These are phyloP conservation scores for Chymomyza caudatula DNA, from an alignment of 2,888 invertebrate genomes.

Conservation along the genomic window DNA sequence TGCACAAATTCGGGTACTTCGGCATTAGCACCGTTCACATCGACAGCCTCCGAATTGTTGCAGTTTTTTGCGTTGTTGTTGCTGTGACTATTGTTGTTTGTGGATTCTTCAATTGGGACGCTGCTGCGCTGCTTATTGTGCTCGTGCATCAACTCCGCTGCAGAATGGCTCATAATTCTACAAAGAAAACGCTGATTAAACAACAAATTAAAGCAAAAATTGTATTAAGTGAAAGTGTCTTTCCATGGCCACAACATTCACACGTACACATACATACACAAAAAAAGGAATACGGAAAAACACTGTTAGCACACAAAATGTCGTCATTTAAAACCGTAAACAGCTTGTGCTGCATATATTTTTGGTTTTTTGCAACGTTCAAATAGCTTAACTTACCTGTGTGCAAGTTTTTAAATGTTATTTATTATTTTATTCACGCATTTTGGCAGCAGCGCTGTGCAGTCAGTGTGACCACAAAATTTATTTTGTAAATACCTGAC, in stretches of 20 bases:
- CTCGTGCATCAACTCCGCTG: not conserved
- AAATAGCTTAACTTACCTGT: not conserved
- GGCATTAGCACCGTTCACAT: not conserved
- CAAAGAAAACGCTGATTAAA: not conserved
- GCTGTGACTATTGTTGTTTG: conserved; percentile 6
- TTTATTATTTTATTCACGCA: not conserved
- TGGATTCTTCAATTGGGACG: conserved; percentile 10
- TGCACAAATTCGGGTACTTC: conserved; percentile 42
- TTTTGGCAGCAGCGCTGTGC: not conserved
- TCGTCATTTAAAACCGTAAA: conserved; percentile 23
- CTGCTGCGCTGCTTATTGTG: not conserved
- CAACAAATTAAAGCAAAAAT: not conserved
- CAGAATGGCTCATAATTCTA: conserved; percentile 30
- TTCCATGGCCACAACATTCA: not conserved
- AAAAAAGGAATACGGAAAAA: conserved; percentile 24
- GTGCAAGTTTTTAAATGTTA: not conserved
- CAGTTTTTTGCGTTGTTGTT: not conserved
- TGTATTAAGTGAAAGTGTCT: not conserved
- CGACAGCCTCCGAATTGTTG: conserved; percentile 22
- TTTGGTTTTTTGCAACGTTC: not conserved
- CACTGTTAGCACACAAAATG: conserved; percentile 3
- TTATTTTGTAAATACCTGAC: not conserved
- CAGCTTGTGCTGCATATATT: conserved; percentile 21
- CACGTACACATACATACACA: conserved; percentile 26
- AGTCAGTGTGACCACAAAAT: not conserved